Evolutionary conservation across 2,888 invertebrate species (phyloP).

Genomic region (Eupeodes latifasciatus): DNA sequence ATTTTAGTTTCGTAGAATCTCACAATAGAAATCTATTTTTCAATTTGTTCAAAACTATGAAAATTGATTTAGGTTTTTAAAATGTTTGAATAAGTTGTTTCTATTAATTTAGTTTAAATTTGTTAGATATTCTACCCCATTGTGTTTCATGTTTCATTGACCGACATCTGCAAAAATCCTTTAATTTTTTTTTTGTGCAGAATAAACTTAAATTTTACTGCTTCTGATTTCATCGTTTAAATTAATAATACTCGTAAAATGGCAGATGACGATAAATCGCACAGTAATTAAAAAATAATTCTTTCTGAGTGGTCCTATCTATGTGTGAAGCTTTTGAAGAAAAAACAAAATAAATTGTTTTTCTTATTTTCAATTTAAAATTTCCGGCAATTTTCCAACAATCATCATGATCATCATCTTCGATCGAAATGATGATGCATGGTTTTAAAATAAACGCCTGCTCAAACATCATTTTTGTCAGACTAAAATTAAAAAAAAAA

Average conservation of each 20-base stretch:
- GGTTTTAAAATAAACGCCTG: slow-evolving; percentile 3
- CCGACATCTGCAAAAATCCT: slow-evolving; percentile 13
- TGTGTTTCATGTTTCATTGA: slow-evolving; percentile 5
- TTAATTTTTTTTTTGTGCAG: slow-evolving; percentile 1
- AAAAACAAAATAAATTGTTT: neutral
- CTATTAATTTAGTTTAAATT: neutral
- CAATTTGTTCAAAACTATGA: too few relatives aligned
- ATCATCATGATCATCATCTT: neutral
- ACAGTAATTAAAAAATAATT: slow-evolving; percentile 36
- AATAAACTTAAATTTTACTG: neutral
- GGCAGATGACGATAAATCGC: slow-evolving; percentile 44
- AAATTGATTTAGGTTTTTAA: neutral
- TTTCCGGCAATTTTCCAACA: slow-evolving; percentile 33
- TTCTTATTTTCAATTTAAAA: neutral
- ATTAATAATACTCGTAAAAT: slow-evolving; percentile 40
- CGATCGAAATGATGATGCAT: slow-evolving; percentile 20
- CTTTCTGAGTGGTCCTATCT: neutral
- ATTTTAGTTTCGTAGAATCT: neutral
- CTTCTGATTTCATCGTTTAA: slow-evolving; percentile 65
- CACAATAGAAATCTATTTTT: too few relatives aligned
- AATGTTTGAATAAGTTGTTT: neutral
- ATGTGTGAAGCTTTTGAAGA: neutral
- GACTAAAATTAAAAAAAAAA: neutral
- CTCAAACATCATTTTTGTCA: neutral
- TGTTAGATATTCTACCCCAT: neutral